Percentiles rank a stretch among this genome's conserved stretches.
Conservation (phyloP, 2,797 vertebrate genomes). For the Austrolebias charrua region DNA sequence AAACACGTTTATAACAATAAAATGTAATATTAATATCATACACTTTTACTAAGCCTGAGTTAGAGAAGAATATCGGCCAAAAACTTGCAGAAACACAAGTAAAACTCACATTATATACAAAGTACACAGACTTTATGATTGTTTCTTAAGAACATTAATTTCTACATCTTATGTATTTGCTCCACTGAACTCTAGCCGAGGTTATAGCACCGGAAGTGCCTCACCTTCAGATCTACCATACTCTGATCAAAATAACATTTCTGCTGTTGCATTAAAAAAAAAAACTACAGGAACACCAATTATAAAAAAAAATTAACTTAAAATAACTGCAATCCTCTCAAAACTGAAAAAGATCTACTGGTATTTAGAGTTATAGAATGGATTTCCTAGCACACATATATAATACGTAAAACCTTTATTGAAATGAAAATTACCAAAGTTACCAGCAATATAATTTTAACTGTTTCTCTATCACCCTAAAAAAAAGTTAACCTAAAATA, state of each 20-base stretch:
- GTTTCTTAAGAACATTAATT: slow-evolving; percentile 25
- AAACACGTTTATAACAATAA: slow-evolving; percentile 34
- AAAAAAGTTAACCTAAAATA: slow-evolving; percentile 54
- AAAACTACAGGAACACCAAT: slow-evolving; percentile 40
- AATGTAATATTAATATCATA: slow-evolving; percentile 36
- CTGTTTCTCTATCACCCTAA: slow-evolving; percentile 46
- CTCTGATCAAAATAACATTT: slow-evolving; percentile 17
- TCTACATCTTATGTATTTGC: slow-evolving; percentile 24
- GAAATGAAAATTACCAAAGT: slow-evolving; percentile 47
- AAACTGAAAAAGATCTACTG: slow-evolving; percentile 38
- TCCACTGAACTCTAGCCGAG: slow-evolving; percentile 30
- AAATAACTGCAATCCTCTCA: slow-evolving; percentile 63
- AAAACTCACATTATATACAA: slow-evolving; percentile 41
- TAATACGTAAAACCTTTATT: slow-evolving; percentile 48
- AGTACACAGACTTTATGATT: slow-evolving; percentile 38
- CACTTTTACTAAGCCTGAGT: slow-evolving; percentile 58
- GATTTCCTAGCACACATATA: slow-evolving; percentile 49
- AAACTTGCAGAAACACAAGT: slow-evolving; percentile 32
- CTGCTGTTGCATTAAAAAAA: slow-evolving; percentile 24
- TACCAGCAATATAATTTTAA: slow-evolving; percentile 55
- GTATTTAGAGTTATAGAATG: slow-evolving; percentile 47
- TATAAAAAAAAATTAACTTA: slow-evolving; percentile 45
- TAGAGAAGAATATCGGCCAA: slow-evolving; percentile 20
- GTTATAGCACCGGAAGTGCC: slow-evolving; percentile 43
- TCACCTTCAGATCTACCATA: slow-evolving; percentile 16